Base-by-base conservation (phyloP, 2,113 vertebrate genomes). In the Lampris incognitus region DNA sequence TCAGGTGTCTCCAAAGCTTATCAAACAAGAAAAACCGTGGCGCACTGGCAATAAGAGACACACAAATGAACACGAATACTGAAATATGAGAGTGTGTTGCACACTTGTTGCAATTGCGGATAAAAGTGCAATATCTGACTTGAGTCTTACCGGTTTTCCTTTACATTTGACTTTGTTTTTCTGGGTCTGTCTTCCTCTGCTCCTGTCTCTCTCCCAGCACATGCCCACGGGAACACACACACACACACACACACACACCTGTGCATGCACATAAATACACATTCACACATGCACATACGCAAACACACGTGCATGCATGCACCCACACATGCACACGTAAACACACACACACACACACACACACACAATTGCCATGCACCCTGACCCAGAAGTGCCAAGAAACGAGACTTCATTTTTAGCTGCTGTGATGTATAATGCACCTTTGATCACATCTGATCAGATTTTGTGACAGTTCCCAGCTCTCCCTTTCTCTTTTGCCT, bases 331-430 rank as follows among this genome's bases (percentile, higher is more conserved):
- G 41, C 59, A 61, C 59, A 61, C 41, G 44, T 40, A 62, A 10
- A 62, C 59, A 62, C 59, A 42, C 40, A 62, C 54, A 71, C 57
- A 81, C 54, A 71, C 57, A 81, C 59, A 62, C 59, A 42, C 40
- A 62, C 54, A 71, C 57, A 81, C 24, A 64, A 79, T 46, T 69
- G 74, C 74, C 75, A 77, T 64, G 80, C 69, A 77, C 64, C 49
- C 78, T 86, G 85, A 91, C 79, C 88, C 74, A 87, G 58, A 87
- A 86, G 80, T 84, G 82, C 81, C 85, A 85, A 65, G 40, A n/a
- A 85, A 66, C 62, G 71, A 84, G 58, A 56, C 66, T 64, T 42
- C 77, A 78, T 89, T 90, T 54, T n/a, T 83, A 82, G 40, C 64
- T 56, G 51, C 76, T 38, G 70, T 67, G 24, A 82, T 87, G 69